Evolutionary conservation across 2,113 vertebrate genomes (phyloP).

Genomic region (Butorides virescens): DNA sequence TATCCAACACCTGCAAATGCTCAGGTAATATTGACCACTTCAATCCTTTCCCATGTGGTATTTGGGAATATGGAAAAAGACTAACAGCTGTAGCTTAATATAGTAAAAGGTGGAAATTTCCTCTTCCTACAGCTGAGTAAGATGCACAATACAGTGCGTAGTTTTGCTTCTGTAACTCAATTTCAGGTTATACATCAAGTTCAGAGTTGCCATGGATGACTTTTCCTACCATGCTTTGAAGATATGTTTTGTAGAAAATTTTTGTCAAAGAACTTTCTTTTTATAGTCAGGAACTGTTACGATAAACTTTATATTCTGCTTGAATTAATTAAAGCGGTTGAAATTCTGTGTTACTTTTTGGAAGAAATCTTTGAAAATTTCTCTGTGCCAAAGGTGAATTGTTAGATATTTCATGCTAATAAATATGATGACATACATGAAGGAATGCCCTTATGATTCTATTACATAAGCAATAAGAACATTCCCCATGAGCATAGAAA

Average conservation of each 20-base stretch:
- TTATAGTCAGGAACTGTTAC: background rate
- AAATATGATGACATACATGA: background rate
- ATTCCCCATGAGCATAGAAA: background rate
- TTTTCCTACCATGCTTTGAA: background rate
- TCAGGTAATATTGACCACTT: background rate
- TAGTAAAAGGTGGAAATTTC: background rate
- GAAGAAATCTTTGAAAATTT: background rate
- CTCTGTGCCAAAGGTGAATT: background rate
- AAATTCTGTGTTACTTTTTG: background rate
- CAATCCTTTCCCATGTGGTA: background rate
- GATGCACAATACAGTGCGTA: background rate
- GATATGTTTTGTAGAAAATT: background rate
- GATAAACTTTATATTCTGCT: background rate
- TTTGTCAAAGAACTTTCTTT: background rate
- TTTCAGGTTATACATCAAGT: background rate
- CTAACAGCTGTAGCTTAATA: background rate
- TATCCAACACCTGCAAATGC: background rate
- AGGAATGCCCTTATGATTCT: background rate
- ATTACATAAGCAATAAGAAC: background rate
- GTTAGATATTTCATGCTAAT: background rate
- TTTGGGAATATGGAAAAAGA: background rate
- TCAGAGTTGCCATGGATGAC: background rate
- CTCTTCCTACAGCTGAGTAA: background rate
- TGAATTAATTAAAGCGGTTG: background rate
- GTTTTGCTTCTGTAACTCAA: background rate